A percentile compares a stretch with the other conserved stretches of the same genome.
Evolutionary conservation across 2,888 invertebrate species (phyloP).

Genomic region (Drosophila antonietae): DNA sequence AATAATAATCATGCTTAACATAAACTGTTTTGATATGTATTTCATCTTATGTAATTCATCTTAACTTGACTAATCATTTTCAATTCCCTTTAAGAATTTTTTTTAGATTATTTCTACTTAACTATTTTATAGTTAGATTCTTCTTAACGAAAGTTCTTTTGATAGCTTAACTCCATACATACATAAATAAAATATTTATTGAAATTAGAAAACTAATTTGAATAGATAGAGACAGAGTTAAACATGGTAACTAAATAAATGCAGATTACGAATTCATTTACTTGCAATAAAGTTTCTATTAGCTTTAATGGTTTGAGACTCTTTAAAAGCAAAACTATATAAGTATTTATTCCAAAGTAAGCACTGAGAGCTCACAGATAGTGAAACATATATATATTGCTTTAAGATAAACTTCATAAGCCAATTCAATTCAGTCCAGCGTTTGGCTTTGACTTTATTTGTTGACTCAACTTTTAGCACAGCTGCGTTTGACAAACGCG

Average conservation of each 20-base stretch:
- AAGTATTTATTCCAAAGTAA: neutral
- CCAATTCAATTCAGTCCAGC: neutral
- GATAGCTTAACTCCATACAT: neutral
- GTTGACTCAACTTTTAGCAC: slow-evolving; percentile 28
- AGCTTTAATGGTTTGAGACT: neutral
- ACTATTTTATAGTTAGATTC: too few relatives aligned
- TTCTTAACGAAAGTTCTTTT: too few relatives aligned
- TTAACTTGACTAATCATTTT: too few relatives aligned
- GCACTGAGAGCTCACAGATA: neutral
- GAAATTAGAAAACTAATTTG: neutral
- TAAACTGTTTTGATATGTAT: too few relatives aligned
- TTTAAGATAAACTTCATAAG: neutral
- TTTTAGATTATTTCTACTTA: too few relatives aligned
- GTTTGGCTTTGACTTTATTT: slow-evolving; percentile 26
- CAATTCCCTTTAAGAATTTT: too few relatives aligned
- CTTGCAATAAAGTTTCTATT: neutral
- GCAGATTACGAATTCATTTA: neutral
- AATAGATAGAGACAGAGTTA: too few relatives aligned
- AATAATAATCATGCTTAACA: too few relatives aligned
- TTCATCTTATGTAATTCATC: too few relatives aligned
- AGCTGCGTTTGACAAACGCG: slow-evolving; percentile 64
- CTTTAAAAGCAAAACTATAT: neutral
- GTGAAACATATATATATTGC: neutral
- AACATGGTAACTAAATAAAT: neutral
- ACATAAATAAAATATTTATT: neutral